Base-by-base conservation (phyloP, 2,797 vertebrate genomes). In the Gallinago stenura region DNA sequence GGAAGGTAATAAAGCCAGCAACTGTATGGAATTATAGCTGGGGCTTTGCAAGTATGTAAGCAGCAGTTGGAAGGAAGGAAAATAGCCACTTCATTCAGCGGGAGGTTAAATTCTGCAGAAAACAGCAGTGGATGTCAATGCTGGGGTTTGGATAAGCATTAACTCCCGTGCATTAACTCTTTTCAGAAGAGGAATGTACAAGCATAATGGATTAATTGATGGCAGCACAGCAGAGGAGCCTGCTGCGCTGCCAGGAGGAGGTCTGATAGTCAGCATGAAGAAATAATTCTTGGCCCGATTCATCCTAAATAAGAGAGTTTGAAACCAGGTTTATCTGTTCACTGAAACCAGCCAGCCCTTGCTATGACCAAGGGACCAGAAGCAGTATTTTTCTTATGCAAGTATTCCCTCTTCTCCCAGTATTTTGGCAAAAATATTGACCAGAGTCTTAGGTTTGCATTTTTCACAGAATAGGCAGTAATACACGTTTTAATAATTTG, bases 161-260 rank as follows among this genome's bases (percentile, higher is more conserved):
- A 69, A 70, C 54, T 90, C 50, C 33, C 35, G 65, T 83, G 64
- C 60, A 31, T 87, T 89, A 76, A 68, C 54, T 89, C 50, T 45
- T 64, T 75, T 93, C 57, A 61, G 77, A 89, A 64, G 35, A 84
- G 53, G 56, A 94, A 73, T 65, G 30, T 80, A 70, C 31, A 89
- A 31, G 70, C 69, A 4, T 88, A 90, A 76, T 50, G 68, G 64
- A 91, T 89, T 90, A 95, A 86, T 68, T 90, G 85, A 76, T 92
- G 72, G 69, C 58, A 95, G 87, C 62, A 56, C 51, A 84, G 89
- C 76, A 84, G 69, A 91, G 71, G 33, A 90, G 45, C 68, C 75
- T 89, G 73, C 85, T 95, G 77, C 4, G 14, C 64, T 92, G 80
- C 75, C 64, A 89, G 50, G 81, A 85, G 89, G 73, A 56, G 26